Evolutionary conservation across 2,797 vertebrate genomes (phyloP).

Genomic region (Erethizon dorsatum): DNA sequence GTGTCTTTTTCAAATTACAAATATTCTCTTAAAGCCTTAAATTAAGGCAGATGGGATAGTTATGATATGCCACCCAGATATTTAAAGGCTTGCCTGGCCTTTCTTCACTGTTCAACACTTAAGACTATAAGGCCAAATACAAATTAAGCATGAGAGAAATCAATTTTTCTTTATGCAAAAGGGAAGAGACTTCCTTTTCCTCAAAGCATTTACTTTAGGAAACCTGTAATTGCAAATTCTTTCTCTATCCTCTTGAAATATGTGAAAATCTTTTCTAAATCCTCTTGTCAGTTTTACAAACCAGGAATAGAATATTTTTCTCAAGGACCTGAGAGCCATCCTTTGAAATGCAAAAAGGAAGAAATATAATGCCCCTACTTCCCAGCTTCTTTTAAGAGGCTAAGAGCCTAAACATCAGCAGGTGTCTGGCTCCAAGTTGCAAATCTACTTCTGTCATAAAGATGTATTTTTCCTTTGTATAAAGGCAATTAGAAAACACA

Average conservation of each 20-base stretch:
- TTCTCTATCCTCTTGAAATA: conserved; percentile 13
- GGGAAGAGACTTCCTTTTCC: neutral
- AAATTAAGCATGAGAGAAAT: neutral
- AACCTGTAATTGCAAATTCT: neutral
- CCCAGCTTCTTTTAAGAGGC: neutral
- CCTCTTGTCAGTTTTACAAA: neutral
- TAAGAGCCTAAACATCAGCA: neutral
- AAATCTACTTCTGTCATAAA: neutral
- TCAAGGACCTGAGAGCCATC: neutral
- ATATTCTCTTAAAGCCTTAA: neutral
- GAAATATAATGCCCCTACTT: neutral
- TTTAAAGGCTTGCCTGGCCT: neutral
- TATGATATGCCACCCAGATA: neutral
- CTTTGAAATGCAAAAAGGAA: neutral
- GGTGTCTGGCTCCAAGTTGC: neutral
- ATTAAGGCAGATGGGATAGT: neutral
- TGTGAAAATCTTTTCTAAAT: neutral
- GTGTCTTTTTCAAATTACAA: neutral
- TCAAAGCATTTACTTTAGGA: neutral
- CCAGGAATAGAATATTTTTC: neutral
- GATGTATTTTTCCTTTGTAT: conserved; percentile 1
- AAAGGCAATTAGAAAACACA: conserved; percentile 55
- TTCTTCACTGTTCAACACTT: neutral
- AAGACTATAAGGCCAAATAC: neutral
- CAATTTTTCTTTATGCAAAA: neutral